phyloP scores from a whole-genome alignment of 2,113 vertebrate genomes.

The Cebus imitator region DNA sequence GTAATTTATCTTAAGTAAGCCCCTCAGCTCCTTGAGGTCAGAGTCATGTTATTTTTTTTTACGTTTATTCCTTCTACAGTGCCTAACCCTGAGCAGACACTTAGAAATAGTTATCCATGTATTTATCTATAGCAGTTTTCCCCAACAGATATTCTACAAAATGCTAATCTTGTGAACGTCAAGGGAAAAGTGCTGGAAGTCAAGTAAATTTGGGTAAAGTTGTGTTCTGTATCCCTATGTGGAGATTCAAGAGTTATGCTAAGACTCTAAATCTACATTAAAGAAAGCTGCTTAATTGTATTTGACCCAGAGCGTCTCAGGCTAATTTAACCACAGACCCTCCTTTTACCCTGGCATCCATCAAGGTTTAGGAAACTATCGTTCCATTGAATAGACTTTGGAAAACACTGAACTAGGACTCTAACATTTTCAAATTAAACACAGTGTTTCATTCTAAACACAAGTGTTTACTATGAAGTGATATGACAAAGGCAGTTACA shows the following conservation, averaged over 20 bases:
- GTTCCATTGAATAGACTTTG: background rate
- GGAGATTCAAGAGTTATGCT: background rate
- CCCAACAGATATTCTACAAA: background rate
- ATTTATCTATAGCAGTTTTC: background rate
- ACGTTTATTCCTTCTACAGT: too few species aligned
- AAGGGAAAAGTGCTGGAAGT: background rate
- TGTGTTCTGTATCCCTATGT: background rate
- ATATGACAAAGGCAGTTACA: background rate
- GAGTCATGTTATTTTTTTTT: background rate
- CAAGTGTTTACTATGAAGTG: background rate
- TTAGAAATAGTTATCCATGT: background rate
- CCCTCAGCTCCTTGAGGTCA: background rate
- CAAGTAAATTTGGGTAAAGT: background rate
- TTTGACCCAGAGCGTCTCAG: background rate
- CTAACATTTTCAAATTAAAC: background rate
- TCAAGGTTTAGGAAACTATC: background rate
- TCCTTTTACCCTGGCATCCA: background rate
- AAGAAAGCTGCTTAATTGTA: background rate
- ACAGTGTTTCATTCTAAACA: background rate
- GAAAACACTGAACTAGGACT: background rate
- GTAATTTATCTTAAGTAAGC: background rate
- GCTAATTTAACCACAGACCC: background rate
- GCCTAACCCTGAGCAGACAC: background rate
- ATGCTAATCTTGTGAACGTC: background rate
- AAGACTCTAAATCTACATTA: background rate